Evolutionary conservation across 2,888 invertebrate genomes (phyloP).

Genomic region (Cetonia aurata): DNA sequence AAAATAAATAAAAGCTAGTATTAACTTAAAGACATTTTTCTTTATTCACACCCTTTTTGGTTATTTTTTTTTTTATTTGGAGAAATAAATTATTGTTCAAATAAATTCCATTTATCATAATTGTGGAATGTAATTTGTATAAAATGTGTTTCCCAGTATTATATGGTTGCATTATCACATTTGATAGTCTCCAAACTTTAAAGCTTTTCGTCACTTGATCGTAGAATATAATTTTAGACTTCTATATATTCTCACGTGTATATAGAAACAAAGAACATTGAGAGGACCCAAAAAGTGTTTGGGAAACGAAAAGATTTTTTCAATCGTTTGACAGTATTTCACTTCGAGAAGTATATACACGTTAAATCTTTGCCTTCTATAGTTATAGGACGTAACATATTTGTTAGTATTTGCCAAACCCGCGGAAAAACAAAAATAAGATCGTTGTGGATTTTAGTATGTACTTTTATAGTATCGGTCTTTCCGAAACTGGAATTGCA

Average conservation of each 20-base stretch:
- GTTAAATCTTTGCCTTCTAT: neutral
- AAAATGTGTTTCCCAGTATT: neutral
- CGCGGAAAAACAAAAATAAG: too few relatives aligned
- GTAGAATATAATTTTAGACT: slow-evolving; percentile 22
- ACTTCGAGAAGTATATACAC: neutral
- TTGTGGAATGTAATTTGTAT: too few relatives aligned
- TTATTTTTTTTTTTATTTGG: too few relatives aligned
- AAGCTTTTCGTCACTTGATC: slow-evolving; percentile 27
- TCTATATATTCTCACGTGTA: slow-evolving; percentile 19
- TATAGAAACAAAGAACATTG: slow-evolving; percentile 22
- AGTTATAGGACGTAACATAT: neutral
- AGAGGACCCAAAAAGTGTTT: neutral
- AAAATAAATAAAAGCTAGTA: too few relatives aligned
- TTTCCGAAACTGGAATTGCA: too few relatives aligned
- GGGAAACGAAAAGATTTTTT: slow-evolving; percentile 19
- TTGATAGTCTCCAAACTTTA: slow-evolving; percentile 27
- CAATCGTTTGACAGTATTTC: neutral
- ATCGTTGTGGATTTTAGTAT: too few relatives aligned
- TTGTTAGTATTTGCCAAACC: too few relatives aligned
- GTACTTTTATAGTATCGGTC: too few relatives aligned
- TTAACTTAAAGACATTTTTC: too few relatives aligned
- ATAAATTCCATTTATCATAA: too few relatives aligned
- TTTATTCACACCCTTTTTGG: too few relatives aligned
- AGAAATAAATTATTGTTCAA: too few relatives aligned
- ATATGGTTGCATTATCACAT: slow-evolving; percentile 16